Percentiles rank a stretch among this genome's conserved stretches.
These are phyloP conservation scores for Cephus nigrinus DNA, from an alignment of 2,888 invertebrate species.

Conservation along the genomic window DNA sequence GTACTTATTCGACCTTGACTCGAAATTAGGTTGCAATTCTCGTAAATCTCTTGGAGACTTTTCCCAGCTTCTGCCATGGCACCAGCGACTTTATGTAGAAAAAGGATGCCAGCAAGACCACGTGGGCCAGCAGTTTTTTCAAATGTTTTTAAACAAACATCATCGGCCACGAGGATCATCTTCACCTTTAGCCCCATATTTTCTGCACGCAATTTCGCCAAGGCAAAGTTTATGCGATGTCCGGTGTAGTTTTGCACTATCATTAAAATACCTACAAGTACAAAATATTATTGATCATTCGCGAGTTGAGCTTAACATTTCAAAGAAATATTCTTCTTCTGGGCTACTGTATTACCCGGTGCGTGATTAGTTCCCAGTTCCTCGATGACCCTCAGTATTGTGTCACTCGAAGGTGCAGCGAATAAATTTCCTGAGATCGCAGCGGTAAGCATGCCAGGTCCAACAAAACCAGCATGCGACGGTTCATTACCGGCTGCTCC, in stretches of 20 bases:
- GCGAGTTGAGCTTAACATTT: too few species aligned
- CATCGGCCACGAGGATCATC: constrained; percentile 76
- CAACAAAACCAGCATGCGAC: constrained; percentile 74
- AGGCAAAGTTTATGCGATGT: constrained; percentile 80
- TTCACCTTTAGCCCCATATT: constrained; percentile 70
- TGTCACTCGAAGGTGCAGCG: constrained; percentile 33
- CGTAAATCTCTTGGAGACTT: constrained; percentile 70
- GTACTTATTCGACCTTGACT: constrained; percentile 25
- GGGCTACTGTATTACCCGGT: constrained; percentile 22
- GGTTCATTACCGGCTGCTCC: constrained; percentile 87
- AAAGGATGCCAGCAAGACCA: constrained; percentile 70
- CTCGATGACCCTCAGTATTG: constrained; percentile 37
- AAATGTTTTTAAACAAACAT: constrained; percentile 54
- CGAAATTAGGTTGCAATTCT: constrained; percentile 59
- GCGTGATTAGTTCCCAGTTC: constrained; percentile 30
- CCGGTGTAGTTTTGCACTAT: constrained; percentile 80
- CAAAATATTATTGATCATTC: background rate
- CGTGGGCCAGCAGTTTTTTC: constrained; percentile 30
- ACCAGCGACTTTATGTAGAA: constrained; percentile 77
- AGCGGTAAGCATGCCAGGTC: constrained; percentile 81
- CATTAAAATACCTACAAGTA: constrained; percentile 72
- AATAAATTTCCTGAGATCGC: constrained; percentile 68
- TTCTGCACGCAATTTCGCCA: constrained; percentile 78
- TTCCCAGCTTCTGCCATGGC: constrained; percentile 76
- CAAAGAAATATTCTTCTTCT: too few species aligned